Evolutionary conservation across 2,797 vertebrate genomes (phyloP).

Genomic region (Malacoctenus gilli): DNA sequence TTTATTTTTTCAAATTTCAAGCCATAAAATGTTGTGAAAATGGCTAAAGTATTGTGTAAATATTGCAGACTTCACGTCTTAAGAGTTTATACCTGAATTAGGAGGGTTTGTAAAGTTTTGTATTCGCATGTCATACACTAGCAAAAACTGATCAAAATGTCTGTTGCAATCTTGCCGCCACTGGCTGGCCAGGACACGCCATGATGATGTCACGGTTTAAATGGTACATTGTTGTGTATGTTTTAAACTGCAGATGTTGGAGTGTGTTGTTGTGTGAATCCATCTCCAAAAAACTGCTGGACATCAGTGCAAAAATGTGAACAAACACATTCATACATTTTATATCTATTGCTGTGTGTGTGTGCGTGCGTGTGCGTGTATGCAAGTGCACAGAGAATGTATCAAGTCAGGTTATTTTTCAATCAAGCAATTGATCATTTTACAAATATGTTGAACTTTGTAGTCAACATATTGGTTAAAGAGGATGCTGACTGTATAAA

Average conservation of each 20-base stretch:
- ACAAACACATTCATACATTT: conserved; percentile 3
- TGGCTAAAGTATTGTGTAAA: too few species aligned
- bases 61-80: conserved; percentile 8
- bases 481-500: conserved; percentile 9
- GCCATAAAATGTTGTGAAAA: too few species aligned
- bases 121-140: neutral
- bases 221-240: conserved; percentile 14
- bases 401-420: conserved; percentile 22
- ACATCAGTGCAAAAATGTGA: conserved; percentile 15
- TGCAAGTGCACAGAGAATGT: conserved; percentile 8
- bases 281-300: conserved; percentile 9
- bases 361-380: neutral
- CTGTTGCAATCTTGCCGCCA: neutral
- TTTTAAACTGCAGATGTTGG: conserved; percentile 41
- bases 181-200: conserved; percentile 6
- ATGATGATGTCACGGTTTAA: conserved; percentile 39
- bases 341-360: neutral
- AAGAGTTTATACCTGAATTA: neutral
- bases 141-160: conserved; percentile 2
- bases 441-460: conserved; percentile 5
- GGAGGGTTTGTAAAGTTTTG: neutral
- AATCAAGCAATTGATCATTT: conserved; percentile 28
- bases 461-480: conserved; percentile 12
- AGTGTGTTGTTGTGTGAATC: conserved; percentile 26
- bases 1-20: too few species aligned